These are phyloP conservation scores for Polyodon spathula DNA, from an alignment of 2,113 vertebrate species.

Conservation along the genomic window DNA sequence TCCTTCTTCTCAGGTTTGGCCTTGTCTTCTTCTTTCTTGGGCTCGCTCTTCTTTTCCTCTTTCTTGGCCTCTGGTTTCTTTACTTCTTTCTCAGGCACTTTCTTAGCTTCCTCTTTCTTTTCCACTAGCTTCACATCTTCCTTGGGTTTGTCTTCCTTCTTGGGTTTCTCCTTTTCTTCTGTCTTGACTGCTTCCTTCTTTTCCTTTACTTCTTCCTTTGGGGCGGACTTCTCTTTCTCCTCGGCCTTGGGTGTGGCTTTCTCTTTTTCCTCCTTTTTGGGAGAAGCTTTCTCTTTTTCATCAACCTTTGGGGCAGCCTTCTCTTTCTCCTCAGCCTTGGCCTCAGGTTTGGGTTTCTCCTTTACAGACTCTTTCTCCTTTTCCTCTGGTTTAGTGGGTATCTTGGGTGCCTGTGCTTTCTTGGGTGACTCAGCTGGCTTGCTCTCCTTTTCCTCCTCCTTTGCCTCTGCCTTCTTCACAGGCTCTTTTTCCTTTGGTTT, in stretches of 20 bases:
- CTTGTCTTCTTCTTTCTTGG: conserved; percentile 46
- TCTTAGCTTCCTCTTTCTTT: conserved; percentile 36
- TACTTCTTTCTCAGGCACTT: conserved; percentile 36
- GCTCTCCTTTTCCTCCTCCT: conserved; percentile 23
- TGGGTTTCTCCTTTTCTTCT: too few relatives aligned
- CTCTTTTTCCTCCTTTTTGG: conserved; percentile 33
- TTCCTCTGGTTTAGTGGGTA: conserved; percentile 1
- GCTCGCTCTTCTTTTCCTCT: conserved; percentile 37
- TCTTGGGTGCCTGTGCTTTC: conserved; percentile 18
- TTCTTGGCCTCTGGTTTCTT: conserved; percentile 39
- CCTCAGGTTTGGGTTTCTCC: background rate
- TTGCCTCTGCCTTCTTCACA: conserved; percentile 32
- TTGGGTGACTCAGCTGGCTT: conserved; percentile 26
- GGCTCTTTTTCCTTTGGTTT: conserved; percentile 28
- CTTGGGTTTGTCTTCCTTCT: conserved; percentile 37
- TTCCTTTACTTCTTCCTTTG: background rate
- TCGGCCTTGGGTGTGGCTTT: conserved; percentile 12
- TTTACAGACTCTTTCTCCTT: background rate
- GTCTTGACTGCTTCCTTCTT: conserved; percentile 26
- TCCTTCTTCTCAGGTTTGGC: conserved; percentile 31
- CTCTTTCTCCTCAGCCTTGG: conserved; percentile 20
- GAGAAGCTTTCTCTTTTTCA: conserved; percentile 33
- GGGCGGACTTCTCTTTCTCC: conserved; percentile 31
- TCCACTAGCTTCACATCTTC: conserved; percentile 1
- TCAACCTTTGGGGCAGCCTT: background rate